phyloP scores from a whole-genome alignment of 2,888 invertebrate genomes.

The Vandiemenella viatica region DNA sequence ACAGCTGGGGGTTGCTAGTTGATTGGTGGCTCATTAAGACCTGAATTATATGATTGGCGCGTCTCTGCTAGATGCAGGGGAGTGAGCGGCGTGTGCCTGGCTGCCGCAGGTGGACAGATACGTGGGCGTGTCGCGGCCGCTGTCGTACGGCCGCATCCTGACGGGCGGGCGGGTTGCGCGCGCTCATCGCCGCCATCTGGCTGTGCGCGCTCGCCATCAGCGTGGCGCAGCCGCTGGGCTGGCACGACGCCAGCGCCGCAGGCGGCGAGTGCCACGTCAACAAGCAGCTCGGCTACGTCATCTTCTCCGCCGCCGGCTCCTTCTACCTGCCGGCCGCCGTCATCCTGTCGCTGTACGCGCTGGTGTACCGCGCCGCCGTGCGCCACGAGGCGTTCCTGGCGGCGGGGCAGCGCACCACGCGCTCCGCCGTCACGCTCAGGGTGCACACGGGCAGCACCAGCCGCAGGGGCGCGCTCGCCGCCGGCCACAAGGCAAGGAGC shows the following conservation, averaged over 20 bases:
- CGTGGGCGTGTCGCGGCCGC: slow-evolving; percentile 47
- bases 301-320: slow-evolving; percentile 46
- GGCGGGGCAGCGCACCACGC: slow-evolving; percentile 31
- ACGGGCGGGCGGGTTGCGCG: slow-evolving; percentile 16
- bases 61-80: too few relatives aligned
- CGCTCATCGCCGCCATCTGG: slow-evolving; percentile 33
- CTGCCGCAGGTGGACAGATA: slow-evolving; percentile 44
- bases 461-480: too few relatives aligned
- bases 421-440: slow-evolving; percentile 28
- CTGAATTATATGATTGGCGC: too few relatives aligned
- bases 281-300: slow-evolving; percentile 40
- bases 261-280: slow-evolving; percentile 38
- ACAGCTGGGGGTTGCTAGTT: too few relatives aligned
- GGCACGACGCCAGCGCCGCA: slow-evolving; percentile 29
- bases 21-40: too few relatives aligned
- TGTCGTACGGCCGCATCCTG: slow-evolving; percentile 32
- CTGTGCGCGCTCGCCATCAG: slow-evolving; percentile 41
- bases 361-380: slow-evolving; percentile 39
- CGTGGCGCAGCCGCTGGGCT: slow-evolving; percentile 45
- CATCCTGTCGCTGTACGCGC: slow-evolving; percentile 43
- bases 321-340: slow-evolving; percentile 49
- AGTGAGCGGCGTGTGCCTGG: too few relatives aligned
- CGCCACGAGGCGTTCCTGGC: slow-evolving; percentile 33
- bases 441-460: slow-evolving; percentile 22
- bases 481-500: too few relatives aligned